Conservation (phyloP, 2,888 invertebrate species). For the Nezara viridula region DNA sequence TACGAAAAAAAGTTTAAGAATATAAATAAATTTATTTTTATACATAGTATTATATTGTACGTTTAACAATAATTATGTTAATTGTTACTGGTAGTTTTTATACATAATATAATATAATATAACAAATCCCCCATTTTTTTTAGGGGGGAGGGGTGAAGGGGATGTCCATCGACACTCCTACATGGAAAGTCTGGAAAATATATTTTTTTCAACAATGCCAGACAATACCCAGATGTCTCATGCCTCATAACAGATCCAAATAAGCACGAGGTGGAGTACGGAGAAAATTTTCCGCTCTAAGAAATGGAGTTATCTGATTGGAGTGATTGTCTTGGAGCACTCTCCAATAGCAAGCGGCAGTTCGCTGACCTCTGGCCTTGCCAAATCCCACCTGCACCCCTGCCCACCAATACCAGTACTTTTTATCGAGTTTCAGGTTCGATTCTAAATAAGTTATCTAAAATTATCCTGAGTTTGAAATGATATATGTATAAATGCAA, state of each 20-base stretch:
- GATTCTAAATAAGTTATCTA: not conserved
- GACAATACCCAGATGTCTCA: not conserved
- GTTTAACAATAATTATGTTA: too few relatives aligned
- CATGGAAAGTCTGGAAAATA: too few relatives aligned
- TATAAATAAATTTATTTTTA: too few relatives aligned
- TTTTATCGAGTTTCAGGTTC: not conserved
- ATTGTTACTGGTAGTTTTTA: too few relatives aligned
- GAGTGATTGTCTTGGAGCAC: not conserved
- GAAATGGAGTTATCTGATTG: not conserved
- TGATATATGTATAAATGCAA: not conserved
- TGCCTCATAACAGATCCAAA: not conserved
- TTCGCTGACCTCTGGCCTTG: slow-evolving; percentile 18
- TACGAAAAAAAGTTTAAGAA: too few relatives aligned
- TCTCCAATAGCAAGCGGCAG: not conserved
- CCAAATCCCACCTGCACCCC: slow-evolving; percentile 7
- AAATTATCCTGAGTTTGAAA: not conserved
- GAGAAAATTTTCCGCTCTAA: not conserved
- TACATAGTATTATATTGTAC: too few relatives aligned
- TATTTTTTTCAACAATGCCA: too few relatives aligned
- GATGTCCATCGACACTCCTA: too few relatives aligned
- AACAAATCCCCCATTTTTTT: too few relatives aligned
- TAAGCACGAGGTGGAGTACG: not conserved
- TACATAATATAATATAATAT: too few relatives aligned
- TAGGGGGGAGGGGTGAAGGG: too few relatives aligned
- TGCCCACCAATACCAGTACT: not conserved